phyloP scores from a whole-genome alignment of 1,140 invertebrate species.

The Charaxes varanes region DNA sequence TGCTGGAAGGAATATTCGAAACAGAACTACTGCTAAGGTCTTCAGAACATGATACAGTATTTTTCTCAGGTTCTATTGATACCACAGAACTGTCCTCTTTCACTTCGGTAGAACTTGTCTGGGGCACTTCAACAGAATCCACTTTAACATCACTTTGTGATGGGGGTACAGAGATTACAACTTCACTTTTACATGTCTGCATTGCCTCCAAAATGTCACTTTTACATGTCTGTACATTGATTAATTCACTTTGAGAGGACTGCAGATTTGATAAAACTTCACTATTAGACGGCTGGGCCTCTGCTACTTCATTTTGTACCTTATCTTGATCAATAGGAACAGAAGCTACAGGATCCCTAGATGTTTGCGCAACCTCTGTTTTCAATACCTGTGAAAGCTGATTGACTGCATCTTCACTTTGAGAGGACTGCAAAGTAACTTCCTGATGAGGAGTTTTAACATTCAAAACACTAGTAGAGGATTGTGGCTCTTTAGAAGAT shows the following conservation, averaged over 20 bases:
- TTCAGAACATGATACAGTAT: conserved; percentile 31
- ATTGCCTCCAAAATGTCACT: not conserved
- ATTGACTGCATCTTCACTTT: not conserved
- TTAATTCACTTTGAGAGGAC: not conserved
- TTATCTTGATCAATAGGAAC: no score
- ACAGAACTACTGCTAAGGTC: conserved; percentile 27
- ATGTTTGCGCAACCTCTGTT: not conserved
- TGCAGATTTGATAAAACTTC: not conserved
- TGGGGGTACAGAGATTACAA: conserved; percentile 4
- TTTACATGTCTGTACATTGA: not conserved
- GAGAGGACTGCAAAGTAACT: not conserved
- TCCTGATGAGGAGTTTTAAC: no score
- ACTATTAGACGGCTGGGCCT: not conserved
- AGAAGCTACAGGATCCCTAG: no score
- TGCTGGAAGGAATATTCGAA: conserved; percentile 53
- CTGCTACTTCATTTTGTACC: not conserved
- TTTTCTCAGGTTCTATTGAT: conserved; percentile 19
- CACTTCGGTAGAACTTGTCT: conserved; percentile 27
- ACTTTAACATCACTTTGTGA: conserved; percentile 21
- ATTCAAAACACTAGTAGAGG: no score
- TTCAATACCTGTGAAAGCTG: not conserved
- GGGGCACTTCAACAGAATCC: conserved; percentile 25
- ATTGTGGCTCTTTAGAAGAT: not conserved
- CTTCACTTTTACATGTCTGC: not conserved
- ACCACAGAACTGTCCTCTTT: conserved; percentile 25